Base-by-base conservation (phyloP, 2,797 vertebrate species). In the Podarcis siculus region DNA sequence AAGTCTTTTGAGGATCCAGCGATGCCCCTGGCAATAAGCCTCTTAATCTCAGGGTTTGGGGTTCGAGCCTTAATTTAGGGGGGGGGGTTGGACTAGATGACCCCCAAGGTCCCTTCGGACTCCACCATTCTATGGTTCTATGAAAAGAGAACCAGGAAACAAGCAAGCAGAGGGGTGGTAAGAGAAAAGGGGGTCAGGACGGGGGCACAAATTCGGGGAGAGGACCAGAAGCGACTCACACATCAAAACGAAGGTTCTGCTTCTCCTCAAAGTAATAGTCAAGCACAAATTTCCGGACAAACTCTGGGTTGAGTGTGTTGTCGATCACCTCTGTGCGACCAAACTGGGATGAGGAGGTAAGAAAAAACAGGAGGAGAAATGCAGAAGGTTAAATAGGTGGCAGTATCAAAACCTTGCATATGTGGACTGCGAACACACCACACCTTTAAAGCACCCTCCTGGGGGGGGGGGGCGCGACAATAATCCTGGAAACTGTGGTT, bases 221-320 rank as follows among this genome's bases (percentile, higher is more conserved):
- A 21, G 17, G 8, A 72, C 19, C 23, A 35, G 71, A 13, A 73
- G 39, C 15, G 25, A 85, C 98, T 99, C 96, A 99, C 99, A 98
- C 98, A 3, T 99, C 98, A 39, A 99, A 99, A 89, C 99, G 97
- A 61, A 99, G 97, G 88, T 99, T 99, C 96, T 99, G 99, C 95
- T 98, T 99, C 96, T 99, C 99, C 91, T 99, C 99, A 8, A 99
- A 99, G 96, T 99, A 99, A 96, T 98, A 99, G 96, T 99, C 98
- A 64, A 99, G 96, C 88, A 99, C 97, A 5, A 99, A 99, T 93
- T 99, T 99, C 91, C 99, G 97, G 92, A 99, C 97, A 37, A 99
- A 99, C 95, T 99, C 99, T 0, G 99, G 99, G 93, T 98, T 99
- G 89, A 99, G 95, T 67, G 98, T 98, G 96, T 99, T 99, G 95